Evolutionary conservation across 2,113 vertebrate species (phyloP).

Genomic region (Callocephalon fimbriatum): DNA sequence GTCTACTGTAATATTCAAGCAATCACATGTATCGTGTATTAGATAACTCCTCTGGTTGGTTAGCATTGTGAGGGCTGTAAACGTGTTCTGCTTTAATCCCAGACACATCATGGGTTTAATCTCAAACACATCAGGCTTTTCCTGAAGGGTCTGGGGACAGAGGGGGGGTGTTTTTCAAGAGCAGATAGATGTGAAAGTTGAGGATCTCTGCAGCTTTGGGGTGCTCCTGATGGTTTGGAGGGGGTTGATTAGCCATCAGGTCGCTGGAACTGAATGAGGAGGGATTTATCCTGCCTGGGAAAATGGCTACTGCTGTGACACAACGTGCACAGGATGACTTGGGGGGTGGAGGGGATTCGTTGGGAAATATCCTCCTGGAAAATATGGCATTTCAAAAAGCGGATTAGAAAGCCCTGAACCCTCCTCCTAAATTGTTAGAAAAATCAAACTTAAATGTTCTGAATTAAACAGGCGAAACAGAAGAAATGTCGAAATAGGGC

Average conservation of each 20-base stretch:
- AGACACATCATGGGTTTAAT: neutral
- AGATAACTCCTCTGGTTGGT: conserved; percentile 57
- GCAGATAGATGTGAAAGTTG: neutral
- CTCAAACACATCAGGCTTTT: neutral
- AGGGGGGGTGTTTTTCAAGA: neutral
- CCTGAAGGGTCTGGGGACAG: neutral
- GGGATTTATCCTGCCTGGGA: neutral
- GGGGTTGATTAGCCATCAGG: neutral
- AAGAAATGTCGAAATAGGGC: neutral
- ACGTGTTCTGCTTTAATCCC: conserved; percentile 37
- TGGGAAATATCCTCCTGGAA: neutral
- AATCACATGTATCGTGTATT: neutral
- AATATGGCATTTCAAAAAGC: neutral
- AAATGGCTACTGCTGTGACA: neutral
- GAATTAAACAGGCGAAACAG: neutral
- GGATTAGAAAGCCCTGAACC: neutral
- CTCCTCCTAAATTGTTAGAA: neutral
- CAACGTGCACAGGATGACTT: rapidly evolving
- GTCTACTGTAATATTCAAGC: conserved; percentile 10
- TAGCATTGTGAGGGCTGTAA: neutral
- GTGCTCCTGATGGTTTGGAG: neutral
- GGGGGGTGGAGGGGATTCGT: rapidly evolving
- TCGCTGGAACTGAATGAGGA: rapidly evolving
- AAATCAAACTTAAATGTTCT: neutral
- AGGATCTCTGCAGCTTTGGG: neutral